Conservation (phyloP, 1,140 invertebrate species). For the Cherax quadricarinatus region DNA sequence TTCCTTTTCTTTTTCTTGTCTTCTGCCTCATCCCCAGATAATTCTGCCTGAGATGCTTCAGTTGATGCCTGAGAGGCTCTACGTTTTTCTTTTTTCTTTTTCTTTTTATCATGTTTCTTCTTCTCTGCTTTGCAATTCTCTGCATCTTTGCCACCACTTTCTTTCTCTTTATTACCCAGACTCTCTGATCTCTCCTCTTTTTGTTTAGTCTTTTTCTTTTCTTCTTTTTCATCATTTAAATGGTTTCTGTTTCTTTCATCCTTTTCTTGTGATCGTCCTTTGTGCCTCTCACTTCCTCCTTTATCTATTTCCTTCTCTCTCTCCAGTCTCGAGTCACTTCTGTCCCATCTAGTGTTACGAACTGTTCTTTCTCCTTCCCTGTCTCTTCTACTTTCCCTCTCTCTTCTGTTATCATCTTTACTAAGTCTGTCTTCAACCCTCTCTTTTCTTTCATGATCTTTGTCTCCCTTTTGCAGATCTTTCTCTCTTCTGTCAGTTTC, state of each 20-base stretch:
- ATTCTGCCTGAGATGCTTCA: conserved; percentile 76
- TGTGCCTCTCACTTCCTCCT: conserved; percentile 35
- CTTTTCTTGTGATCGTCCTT: conserved; percentile 52
- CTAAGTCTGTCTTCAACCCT: conserved; percentile 11
- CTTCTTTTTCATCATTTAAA: conserved; percentile 47
- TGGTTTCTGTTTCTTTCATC: conserved; percentile 58
- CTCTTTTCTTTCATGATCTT: conserved; percentile 38
- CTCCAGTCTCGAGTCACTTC: conserved; percentile 73
- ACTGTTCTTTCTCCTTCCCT: conserved; percentile 22
- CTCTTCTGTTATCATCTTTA: conserved; percentile 32
- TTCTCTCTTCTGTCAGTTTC: conserved; percentile 26
- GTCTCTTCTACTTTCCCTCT: conserved; percentile 24
- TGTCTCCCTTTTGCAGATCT: conserved; percentile 42
- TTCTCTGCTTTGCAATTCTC: conserved; percentile 77
- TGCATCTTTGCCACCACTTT: conserved; percentile 73
- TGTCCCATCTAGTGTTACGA: conserved; percentile 79
- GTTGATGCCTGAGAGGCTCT: conserved; percentile 64
- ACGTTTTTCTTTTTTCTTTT: conserved; percentile 74
- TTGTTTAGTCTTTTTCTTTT: conserved; percentile 55
- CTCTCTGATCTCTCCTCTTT: conserved; percentile 78
- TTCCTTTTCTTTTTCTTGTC: conserved; percentile 74
- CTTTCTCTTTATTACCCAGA: conserved; percentile 72
- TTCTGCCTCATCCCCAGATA: conserved; percentile 75
- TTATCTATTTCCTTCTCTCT: conserved; percentile 59
- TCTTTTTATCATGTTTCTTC: conserved; percentile 75